phyloP scores from a whole-genome alignment of 2,888 invertebrate genomes.

The Drosophila fungiperda region DNA sequence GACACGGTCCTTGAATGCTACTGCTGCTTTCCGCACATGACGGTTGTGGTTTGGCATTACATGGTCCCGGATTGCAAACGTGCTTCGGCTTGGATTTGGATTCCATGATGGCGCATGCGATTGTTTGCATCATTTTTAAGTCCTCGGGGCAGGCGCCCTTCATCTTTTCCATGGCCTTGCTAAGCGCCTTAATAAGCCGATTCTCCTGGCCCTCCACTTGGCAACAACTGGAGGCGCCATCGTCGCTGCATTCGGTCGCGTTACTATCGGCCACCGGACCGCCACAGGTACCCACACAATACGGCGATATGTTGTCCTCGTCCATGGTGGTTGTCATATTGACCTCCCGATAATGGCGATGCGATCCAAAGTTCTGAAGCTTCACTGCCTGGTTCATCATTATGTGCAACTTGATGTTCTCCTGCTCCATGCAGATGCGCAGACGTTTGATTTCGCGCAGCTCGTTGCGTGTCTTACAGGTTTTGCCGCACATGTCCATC shows the following conservation, averaged over 20 bases:
- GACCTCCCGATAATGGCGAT: slow-evolving; percentile 75
- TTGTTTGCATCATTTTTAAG: slow-evolving; percentile 75
- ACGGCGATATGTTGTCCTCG: slow-evolving; percentile 78
- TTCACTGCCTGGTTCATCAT: slow-evolving; percentile 77
- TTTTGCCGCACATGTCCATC: slow-evolving; percentile 69
- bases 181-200: slow-evolving; percentile 57
- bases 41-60: slow-evolving; percentile 24
- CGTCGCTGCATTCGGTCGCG: slow-evolving; percentile 56
- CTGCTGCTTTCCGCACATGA: slow-evolving; percentile 50
- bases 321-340: slow-evolving; percentile 82
- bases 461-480: slow-evolving; percentile 77
- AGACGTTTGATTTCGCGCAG: slow-evolving; percentile 77
- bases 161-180: slow-evolving; percentile 78
- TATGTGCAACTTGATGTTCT: slow-evolving; percentile 80
- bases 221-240: slow-evolving; percentile 38
- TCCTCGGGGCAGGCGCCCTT: slow-evolving; percentile 78
- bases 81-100: slow-evolving; percentile 47
- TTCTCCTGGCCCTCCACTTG: slow-evolving; percentile 62
- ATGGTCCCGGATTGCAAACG: slow-evolving; percentile 53
- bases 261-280: slow-evolving; percentile 13
- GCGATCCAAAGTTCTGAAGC: slow-evolving; percentile 82
- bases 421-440: slow-evolving; percentile 81
- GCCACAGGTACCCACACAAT: slow-evolving; percentile 41
- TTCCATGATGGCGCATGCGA: slow-evolving; percentile 67
- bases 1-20: slow-evolving; percentile 21